Percentiles rank a stretch among this genome's conserved stretches.
Conservation (phyloP, 2,888 invertebrate genomes). For the Tenthredo amoena region DNA sequence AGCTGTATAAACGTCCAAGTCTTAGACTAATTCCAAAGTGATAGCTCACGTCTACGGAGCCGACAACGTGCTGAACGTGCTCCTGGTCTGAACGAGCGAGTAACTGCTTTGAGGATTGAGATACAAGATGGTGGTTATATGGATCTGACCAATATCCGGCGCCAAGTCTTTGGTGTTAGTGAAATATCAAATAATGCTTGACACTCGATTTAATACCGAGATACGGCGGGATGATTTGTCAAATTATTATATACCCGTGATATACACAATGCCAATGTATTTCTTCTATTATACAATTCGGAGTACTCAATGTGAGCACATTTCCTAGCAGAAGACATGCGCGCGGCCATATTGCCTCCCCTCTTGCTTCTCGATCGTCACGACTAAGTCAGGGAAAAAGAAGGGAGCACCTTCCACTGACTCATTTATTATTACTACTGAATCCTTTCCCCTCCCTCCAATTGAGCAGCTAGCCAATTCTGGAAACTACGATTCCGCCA, state of each 20-base stretch:
- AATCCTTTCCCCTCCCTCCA: constrained; percentile 33
- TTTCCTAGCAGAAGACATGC: constrained; percentile 53
- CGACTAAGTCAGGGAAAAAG: not conserved
- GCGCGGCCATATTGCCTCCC: constrained; percentile 46
- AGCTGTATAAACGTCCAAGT: not conserved
- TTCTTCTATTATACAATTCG: not conserved
- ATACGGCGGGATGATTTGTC: not conserved
- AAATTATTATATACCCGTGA: constrained; percentile 27
- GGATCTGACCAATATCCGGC: constrained; percentile 38
- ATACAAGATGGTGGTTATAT: constrained; percentile 45
- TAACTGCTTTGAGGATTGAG: constrained; percentile 36
- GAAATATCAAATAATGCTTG: not conserved
- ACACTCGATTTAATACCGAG: not conserved
- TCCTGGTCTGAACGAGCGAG: constrained; percentile 26
- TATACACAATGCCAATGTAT: constrained; percentile 19
- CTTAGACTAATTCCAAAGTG: constrained; percentile 1
- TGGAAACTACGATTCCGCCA: not conserved
- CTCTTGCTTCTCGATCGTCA: constrained; percentile 35
- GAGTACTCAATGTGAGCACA: constrained; percentile 33
- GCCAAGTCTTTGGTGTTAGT: constrained; percentile 5
- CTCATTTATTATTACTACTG: constrained; percentile 60
- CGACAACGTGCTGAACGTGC: constrained; percentile 46
- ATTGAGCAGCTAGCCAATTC: constrained; percentile 53
- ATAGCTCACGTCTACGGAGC: constrained; percentile 27
- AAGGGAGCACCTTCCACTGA: constrained; percentile 57